Conservation (phyloP, 1,140 invertebrate genomes). For the Riptortus pedestris region DNA sequence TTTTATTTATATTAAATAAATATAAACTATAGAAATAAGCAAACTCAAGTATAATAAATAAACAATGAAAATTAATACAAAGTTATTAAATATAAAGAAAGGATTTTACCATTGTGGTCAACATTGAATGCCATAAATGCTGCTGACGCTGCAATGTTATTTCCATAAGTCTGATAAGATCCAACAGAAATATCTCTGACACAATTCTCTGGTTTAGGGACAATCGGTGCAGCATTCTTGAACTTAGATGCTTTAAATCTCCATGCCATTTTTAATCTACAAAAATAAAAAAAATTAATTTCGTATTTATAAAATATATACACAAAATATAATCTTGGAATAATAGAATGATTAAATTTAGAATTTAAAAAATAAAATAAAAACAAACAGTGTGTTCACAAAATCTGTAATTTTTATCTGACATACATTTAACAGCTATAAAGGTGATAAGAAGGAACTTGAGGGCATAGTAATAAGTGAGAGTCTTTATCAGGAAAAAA, state of each 20-base stretch:
- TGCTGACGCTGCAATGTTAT: conserved; percentile 84
- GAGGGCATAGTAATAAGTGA: too few species aligned
- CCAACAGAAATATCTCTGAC: conserved; percentile 80
- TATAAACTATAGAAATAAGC: neutral
- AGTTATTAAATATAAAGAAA: neutral
- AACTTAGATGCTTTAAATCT: conserved; percentile 93
- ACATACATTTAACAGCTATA: too few species aligned
- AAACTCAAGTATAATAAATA: neutral
- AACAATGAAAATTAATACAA: neutral
- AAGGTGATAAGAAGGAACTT: too few species aligned
- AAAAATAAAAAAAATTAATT: too few species aligned
- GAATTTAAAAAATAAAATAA: too few species aligned
- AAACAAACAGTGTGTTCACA: too few species aligned
- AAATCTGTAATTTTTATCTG: too few species aligned
- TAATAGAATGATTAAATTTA: too few species aligned
- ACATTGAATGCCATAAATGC: conserved; percentile 89
- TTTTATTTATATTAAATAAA: neutral
- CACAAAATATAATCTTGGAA: too few species aligned
- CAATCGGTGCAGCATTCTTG: conserved; percentile 89
- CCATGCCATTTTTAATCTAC: conserved; percentile 87
- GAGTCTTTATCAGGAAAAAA: too few species aligned
- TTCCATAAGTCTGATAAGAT: conserved; percentile 84
- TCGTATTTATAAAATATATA: too few species aligned
- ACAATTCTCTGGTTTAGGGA: conserved; percentile 82
- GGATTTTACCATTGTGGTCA: conserved; percentile 55